These are phyloP conservation scores for Hemiscyllium ocellatum DNA, from an alignment of 2,113 vertebrate genomes.

Conservation along the genomic window DNA sequence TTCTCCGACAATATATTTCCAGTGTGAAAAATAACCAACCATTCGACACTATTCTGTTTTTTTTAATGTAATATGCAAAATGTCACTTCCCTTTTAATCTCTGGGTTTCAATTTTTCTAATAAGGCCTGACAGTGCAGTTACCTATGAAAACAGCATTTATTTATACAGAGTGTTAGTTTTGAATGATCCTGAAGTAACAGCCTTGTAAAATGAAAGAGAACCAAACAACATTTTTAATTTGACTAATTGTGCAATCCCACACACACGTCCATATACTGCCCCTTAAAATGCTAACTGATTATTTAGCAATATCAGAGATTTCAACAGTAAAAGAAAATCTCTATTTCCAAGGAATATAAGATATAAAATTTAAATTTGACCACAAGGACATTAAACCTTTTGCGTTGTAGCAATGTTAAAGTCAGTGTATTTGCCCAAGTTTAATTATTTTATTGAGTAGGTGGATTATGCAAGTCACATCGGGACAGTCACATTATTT, in stretches of 20 bases:
- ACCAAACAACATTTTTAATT: background rate
- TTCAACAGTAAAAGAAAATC: background rate
- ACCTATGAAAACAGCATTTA: background rate
- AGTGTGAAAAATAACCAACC: background rate
- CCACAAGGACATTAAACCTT: too few species aligned
- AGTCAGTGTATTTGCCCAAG: background rate
- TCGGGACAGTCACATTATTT: background rate
- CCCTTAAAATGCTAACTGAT: background rate
- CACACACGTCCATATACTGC: too few species aligned
- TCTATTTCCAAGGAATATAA: background rate
- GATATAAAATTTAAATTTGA: background rate
- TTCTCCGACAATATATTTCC: background rate
- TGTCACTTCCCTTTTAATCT: background rate
- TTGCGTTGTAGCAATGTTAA: too few species aligned
- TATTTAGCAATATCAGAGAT: background rate
- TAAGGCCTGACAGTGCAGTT: background rate
- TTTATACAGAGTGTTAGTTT: background rate
- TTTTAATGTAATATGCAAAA: background rate
- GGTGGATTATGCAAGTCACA: background rate
- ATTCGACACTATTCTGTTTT: background rate
- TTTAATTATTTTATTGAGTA: constrained; percentile 11
- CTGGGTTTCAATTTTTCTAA: background rate
- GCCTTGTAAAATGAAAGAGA: background rate
- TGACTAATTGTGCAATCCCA: background rate
- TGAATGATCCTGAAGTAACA: constrained; percentile 7